A percentile compares a stretch with the other conserved stretches of the same genome.
Evolutionary conservation across 2,113 vertebrate genomes (phyloP).

Genomic region (Turnix velox): DNA sequence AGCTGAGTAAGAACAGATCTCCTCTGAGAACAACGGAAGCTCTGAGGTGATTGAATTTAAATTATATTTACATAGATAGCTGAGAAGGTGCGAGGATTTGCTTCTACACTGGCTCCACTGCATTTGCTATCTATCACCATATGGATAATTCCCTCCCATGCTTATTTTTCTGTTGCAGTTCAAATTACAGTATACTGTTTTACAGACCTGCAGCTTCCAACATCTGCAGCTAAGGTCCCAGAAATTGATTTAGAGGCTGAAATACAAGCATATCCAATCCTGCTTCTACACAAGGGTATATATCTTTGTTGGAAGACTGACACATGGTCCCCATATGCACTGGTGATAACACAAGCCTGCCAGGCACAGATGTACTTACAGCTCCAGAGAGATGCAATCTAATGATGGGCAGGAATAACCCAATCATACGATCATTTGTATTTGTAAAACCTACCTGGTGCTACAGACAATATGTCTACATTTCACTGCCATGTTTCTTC

Average conservation of each 20-base stretch:
- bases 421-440: slow-evolving; percentile 52
- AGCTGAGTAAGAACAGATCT: background rate
- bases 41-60: background rate
- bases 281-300: slow-evolving; percentile 40
- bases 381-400: slow-evolving; percentile 51
- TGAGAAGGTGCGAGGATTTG: background rate
- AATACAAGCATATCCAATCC: slow-evolving; percentile 67
- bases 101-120: background rate
- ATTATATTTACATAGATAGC: background rate
- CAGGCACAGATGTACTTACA: slow-evolving; percentile 58
- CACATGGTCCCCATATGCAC: slow-evolving; percentile 67
- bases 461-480: slow-evolving; percentile 33
- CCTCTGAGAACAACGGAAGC: background rate
- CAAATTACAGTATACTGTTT: slow-evolving; percentile 39
- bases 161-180: slow-evolving; percentile 22
- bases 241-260: slow-evolving; percentile 74
- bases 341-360: slow-evolving; percentile 51
- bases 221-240: slow-evolving; percentile 66
- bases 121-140: slow-evolving; percentile 35
- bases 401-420: slow-evolving; percentile 63
- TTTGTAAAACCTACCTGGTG: slow-evolving; percentile 46
- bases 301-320: slow-evolving; percentile 72
- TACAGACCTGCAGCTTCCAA: slow-evolving; percentile 59
- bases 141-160: background rate
- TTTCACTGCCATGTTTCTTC: slow-evolving; percentile 39